Base-by-base conservation (phyloP, 2,113 vertebrate genomes). In the Onychostoma macrolepis region DNA sequence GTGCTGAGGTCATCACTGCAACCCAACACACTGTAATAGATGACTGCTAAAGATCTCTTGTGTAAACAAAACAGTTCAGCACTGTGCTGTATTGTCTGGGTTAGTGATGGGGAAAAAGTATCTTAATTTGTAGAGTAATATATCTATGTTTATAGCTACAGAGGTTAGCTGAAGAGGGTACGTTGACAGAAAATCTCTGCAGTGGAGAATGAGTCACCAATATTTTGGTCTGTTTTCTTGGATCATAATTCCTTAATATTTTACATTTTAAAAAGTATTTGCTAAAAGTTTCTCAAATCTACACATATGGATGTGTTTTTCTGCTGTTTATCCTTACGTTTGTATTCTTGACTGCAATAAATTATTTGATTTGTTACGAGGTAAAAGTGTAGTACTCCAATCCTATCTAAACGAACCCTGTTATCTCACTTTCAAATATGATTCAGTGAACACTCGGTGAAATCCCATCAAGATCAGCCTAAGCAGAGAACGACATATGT, bases 401-500 rank as follows among this genome's bases (percentile, higher is more conserved):
- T 50, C 36, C 48, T 45, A 50, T 50, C 48, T 50, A 50, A 50
- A 50, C 48, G 0, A 50, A 85, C 30, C 21, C 56, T 80, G 45
- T 80, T 78, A 84, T 84, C 33, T 38, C n/a, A 80, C 77, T 75
- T 84, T 50, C 45, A 75, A 80, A 86, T 86, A 71, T 85, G 86
- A 85, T 82, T 85, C 86, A 86, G 86, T n/a, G 85, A 83, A 88
- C 86, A 53, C 80, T 85, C 61, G n/a, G n/a, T 65, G 74, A 86
- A 87, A 69, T 61, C 80, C 86, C 30, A 38, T 38, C 17, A 36
- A 71, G 19, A 87, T 83, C 58, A 85, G 9, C 58, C 67, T 1
- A 13, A 76, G 50, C 45, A 19, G 58, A 85, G 77, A 45, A 45
- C 43, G 3, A 45, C 11, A 45, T 3, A 45, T 48, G 28, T 30